Evolutionary conservation across 2,888 invertebrate species (phyloP).

Genomic region (Apotomis turbidana): DNA sequence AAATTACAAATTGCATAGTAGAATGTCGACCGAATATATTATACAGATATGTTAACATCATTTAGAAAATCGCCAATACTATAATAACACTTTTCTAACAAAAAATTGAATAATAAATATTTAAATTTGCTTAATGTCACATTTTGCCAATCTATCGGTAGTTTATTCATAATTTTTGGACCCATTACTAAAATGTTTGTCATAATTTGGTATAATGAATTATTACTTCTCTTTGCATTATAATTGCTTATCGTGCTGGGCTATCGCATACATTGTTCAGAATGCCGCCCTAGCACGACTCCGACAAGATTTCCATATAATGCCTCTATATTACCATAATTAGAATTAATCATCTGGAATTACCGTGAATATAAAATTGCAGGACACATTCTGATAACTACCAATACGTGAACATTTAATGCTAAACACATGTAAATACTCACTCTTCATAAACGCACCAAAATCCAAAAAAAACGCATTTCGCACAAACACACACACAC

Average conservation of each 20-base stretch:
- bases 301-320: neutral
- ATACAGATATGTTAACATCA: too few relatives aligned
- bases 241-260: constrained; percentile 19
- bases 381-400: neutral
- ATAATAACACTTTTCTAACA: too few relatives aligned
- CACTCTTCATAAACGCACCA: constrained; percentile 37
- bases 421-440: neutral
- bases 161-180: too few relatives aligned
- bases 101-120: too few relatives aligned
- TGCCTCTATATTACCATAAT: constrained; percentile 15
- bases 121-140: too few relatives aligned
- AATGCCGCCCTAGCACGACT: constrained; percentile 10
- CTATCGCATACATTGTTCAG: neutral
- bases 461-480: constrained; percentile 43
- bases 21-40: too few relatives aligned
- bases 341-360: constrained; percentile 6
- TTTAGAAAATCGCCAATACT: too few relatives aligned
- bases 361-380: neutral
- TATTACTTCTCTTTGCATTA: neutral
- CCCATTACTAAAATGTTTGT: too few relatives aligned
- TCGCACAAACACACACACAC: constrained; percentile 45
- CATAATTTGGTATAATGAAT: neutral
- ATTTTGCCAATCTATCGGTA: too few relatives aligned
- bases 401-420: neutral
- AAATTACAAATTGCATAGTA: too few relatives aligned